Percentiles rank a stretch among this genome's conserved stretches.
These are phyloP conservation scores for Eupithecia pulchellata DNA, from an alignment of 2,888 invertebrate species.

Conservation along the genomic window DNA sequence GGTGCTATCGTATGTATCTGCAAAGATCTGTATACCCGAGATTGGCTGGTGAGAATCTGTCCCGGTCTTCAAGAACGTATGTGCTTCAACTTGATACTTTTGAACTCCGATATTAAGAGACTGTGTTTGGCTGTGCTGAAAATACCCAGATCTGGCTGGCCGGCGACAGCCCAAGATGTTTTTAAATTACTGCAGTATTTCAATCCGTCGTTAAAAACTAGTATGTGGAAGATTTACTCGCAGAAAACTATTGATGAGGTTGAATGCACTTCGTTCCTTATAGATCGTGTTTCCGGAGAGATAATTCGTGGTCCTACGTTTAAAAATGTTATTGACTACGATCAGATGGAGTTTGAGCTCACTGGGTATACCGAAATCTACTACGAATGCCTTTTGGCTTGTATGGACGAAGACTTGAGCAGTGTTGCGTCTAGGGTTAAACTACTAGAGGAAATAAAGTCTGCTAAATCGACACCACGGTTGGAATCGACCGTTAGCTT, in stretches of 20 bases:
- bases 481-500: conserved; percentile 50
- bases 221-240: conserved; percentile 70
- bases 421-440: conserved; percentile 74
- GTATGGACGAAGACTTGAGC: conserved; percentile 66
- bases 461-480: conserved; percentile 61
- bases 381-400: conserved; percentile 67
- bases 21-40: conserved; percentile 69
- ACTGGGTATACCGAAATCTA: conserved; percentile 75
- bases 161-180: conserved; percentile 68
- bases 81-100: conserved; percentile 64
- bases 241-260: conserved; percentile 63
- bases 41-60: conserved; percentile 73
- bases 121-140: conserved; percentile 72
- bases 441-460: conserved; percentile 65
- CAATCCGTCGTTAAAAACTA: conserved; percentile 70
- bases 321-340: conserved; percentile 76
- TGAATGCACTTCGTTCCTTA: conserved; percentile 69
- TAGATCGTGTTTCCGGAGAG: conserved; percentile 74
- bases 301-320: conserved; percentile 72
- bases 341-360: conserved; percentile 76
- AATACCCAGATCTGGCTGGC: conserved; percentile 69
- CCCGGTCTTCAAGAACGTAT: conserved; percentile 77
- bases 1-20: conserved; percentile 78
- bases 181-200: conserved; percentile 78
- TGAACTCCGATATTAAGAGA: conserved; percentile 70